Base-by-base conservation (phyloP, 2,888 invertebrate genomes). In the Macrophya alboannulata region DNA sequence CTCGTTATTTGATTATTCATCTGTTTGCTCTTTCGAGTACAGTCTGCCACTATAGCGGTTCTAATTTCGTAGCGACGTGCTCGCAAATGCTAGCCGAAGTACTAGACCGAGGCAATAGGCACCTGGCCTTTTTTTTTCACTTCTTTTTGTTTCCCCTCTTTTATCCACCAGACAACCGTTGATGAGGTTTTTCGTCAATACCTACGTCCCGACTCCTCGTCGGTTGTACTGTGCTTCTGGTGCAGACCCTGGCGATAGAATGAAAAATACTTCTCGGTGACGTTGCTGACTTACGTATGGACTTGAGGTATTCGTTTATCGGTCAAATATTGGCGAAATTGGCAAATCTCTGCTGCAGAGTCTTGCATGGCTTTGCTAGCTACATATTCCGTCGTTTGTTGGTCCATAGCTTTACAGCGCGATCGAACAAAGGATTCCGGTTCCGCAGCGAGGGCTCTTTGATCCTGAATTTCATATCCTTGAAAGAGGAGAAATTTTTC, bases 1-100 rank as follows among this genome's bases (percentile, higher is more conserved):
- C 81, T 81, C 62, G 81, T 59, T 81, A 59, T 62, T 81, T 81
- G 81, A 81, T 81, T 81, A 81, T 81, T 59, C 62, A 81, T 81
- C 81, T 59, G 59, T 81, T 81, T 62, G 62, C 81, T 51, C 59
- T 62, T 81, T 81, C 81, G 81, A 43, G 59, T 81, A 59, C 17
- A 81, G 40, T 59, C 40, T 81, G 62, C 59, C 43, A 81, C 81
- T 81, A 62, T 81, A 59, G 37, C 77, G 77, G 77, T 77, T 77
- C 77, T 77, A 77, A 77, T 77, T 77, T 17, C 51, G 77, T 37
- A 77, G 77, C 77, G 37, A 77, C 31, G 77, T n/a, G 48, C 77
- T 77, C 51, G 77, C 77, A 43, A 55, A 77, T 55, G 48, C 51
- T 77, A 25, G 43, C 37, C 77, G 37, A n/a, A 55, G 55, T 77